Evolutionary conservation across 1,140 invertebrate genomes (phyloP), one percentile per base, ranked within the genome.

Genomic region (Calycopis cecrops): DNA sequence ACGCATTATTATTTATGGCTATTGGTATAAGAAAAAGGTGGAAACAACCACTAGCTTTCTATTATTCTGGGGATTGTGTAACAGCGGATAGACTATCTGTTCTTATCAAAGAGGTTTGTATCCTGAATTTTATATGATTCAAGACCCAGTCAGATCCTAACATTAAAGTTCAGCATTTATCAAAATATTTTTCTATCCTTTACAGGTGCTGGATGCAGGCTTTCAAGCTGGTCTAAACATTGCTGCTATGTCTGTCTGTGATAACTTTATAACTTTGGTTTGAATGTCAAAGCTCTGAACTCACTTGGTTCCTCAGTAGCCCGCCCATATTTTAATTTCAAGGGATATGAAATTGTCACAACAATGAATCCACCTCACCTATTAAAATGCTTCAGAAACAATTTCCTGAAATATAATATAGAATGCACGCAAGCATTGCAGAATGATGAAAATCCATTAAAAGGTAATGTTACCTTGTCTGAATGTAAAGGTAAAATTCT

Each of bases 221-320:
- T 14, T 42, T 9, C 21, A 9, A n/a, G n/a, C n/a, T 18, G 54
- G 50, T 35, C n/a, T 52, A 2, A 54, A 54, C 17, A 54, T 50
- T 4, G 34, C n/a, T 49, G 34, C 16, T 52, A 7, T 35, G 35
- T 18, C 57, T 55, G 10, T 57, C 48, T n/a, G 55, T 63, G 9
- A n/a, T n/a, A n/a, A n/a, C 60, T 54, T 35, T 57, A 60, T 48
- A 63, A 57, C 54, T 54, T 54, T 55, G 62, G 57, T 9, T 53
- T 60, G 2, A 63, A 63, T 47, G 44, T 47, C 35, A 57, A 51
- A 62, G 70, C 42, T 57, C 56, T 52, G 57, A 75, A 11, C 12
- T 55, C 49, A 1, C 53, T 61, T 35, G 58, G 58, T 11, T 58
- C 55, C n/a, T 37, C 47, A 18, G 4, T 35, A 17, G 34, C 55